phyloP scores from a whole-genome alignment of 1,140 invertebrate genomes.

The Magallana ariakensis region DNA sequence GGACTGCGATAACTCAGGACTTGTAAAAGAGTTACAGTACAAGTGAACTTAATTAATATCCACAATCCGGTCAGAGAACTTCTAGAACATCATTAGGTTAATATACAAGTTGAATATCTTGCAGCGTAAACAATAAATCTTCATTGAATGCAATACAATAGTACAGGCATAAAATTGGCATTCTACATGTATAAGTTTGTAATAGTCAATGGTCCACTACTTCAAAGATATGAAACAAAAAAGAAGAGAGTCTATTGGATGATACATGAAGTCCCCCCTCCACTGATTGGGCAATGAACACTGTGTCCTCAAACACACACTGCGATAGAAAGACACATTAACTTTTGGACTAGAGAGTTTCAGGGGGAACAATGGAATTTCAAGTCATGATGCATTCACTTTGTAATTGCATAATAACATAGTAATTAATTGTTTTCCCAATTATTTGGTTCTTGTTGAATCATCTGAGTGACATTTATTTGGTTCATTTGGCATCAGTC shows the following conservation, averaged over 20 bases:
- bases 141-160: too few relatives aligned
- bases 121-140: too few relatives aligned
- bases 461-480: neutral
- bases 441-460: neutral
- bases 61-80: too few relatives aligned
- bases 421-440: neutral
- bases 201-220: neutral
- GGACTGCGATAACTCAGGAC: neutral
- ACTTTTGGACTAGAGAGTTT: slow-evolving; percentile 23
- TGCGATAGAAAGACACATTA: neutral
- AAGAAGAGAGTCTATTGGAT: neutral
- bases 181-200: too few relatives aligned
- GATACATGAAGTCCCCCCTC: neutral
- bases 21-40: neutral
- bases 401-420: neutral
- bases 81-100: too few relatives aligned
- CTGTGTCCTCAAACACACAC: neutral
- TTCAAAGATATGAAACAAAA: neutral
- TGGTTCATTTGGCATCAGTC: neutral
- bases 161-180: too few relatives aligned
- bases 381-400: neutral
- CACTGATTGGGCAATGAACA: neutral
- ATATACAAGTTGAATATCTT: too few relatives aligned
- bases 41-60: too few relatives aligned
- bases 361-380: neutral